Evolutionary conservation across 2,888 invertebrate species (phyloP).

Genomic region (Sphaeridia pumilis): DNA sequence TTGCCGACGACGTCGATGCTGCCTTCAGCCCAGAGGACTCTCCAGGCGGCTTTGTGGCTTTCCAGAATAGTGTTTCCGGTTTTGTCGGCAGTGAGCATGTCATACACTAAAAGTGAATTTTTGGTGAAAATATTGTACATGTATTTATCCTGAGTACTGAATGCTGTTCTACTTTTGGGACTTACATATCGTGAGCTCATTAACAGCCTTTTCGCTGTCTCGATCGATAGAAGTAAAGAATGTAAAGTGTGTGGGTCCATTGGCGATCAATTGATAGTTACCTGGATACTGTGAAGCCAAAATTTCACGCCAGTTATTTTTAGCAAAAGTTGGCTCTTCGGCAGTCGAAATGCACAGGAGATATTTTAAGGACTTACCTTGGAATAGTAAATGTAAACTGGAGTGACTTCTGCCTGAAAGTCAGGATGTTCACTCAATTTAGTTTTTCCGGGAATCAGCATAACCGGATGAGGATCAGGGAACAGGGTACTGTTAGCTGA

Average conservation of each 20-base stretch:
- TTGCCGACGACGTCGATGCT: conserved; percentile 34
- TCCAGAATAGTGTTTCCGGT: conserved; percentile 17
- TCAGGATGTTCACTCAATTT: no score
- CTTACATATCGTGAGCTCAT: conserved; percentile 24
- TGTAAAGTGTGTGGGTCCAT: no score
- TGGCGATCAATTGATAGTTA: no score
- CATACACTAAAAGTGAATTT: background rate
- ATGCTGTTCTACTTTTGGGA: background rate
- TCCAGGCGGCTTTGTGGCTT: conserved; percentile 26
- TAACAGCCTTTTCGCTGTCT: conserved; percentile 9
- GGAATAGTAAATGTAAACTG: no score
- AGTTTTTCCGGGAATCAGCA: background rate
- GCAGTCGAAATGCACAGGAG: no score
- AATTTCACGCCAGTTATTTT: no score
- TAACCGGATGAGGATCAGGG: background rate
- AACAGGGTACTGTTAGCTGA: no score
- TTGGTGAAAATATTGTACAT: background rate
- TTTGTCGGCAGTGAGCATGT: conserved; percentile 9
- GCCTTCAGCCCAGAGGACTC: conserved; percentile 30
- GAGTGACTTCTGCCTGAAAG: no score
- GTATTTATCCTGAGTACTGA: background rate
- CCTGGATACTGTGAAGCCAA: no score
- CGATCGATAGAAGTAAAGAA: conserved; percentile 26
- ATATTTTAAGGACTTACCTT: no score
- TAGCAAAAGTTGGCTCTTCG: no score